Evolutionary conservation across 2,113 vertebrate genomes (phyloP).

Genomic region (Tinamus guttatus): DNA sequence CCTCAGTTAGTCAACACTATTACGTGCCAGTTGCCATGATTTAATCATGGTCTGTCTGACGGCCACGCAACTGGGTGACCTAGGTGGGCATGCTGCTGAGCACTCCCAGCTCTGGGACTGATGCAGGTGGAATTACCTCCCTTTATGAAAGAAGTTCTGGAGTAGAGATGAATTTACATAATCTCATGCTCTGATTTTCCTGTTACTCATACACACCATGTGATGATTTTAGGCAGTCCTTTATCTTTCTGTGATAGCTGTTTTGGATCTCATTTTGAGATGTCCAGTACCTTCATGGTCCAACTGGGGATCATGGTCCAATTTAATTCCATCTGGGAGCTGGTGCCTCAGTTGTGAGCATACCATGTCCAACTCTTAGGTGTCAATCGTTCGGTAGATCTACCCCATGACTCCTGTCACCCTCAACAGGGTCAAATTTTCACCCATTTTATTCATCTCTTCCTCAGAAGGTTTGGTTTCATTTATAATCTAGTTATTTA

Average conservation of each 20-base stretch:
- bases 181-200: neutral
- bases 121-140: neutral
- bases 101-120: neutral
- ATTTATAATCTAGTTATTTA: neutral
- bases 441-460: neutral
- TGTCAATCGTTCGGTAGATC: neutral
- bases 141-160: neutral
- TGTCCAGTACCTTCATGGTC: neutral
- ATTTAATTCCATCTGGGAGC: neutral
- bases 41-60: neutral
- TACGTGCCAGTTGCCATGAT: neutral
- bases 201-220: neutral
- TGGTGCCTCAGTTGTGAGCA: neutral
- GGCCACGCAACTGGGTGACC: accelerated
- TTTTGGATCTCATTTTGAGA: neutral
- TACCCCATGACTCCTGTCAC: accelerated
- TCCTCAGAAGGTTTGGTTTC: neutral
- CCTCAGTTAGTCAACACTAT: neutral
- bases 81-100: neutral
- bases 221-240: neutral
- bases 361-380: neutral
- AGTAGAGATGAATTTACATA: neutral
- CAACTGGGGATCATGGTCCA: neutral
- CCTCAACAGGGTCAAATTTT: neutral
- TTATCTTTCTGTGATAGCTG: neutral